Evolutionary conservation across 2,888 invertebrate genomes (phyloP).

Genomic region (Erebia epiphron): DNA sequence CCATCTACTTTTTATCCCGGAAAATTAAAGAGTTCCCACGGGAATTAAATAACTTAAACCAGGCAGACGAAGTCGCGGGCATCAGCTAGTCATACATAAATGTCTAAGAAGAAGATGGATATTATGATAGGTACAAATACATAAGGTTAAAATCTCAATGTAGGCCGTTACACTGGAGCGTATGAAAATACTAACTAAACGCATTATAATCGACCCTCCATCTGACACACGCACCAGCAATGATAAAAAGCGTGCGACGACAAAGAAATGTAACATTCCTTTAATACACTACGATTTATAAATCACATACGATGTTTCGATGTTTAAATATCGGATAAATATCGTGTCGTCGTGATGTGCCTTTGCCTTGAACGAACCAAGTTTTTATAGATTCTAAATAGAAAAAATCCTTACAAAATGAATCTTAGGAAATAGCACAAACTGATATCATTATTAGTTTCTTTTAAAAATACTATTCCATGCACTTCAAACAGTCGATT

Average conservation of each 20-base stretch:
- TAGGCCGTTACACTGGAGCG: conserved; percentile 34
- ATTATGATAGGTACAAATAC: neutral
- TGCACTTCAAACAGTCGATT: too few relatives aligned
- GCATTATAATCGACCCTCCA: conserved; percentile 39
- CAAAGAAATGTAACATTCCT: conserved; percentile 41
- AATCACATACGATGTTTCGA: neutral
- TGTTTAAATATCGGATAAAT: neutral
- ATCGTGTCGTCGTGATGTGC: neutral
- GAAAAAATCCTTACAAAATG: too few relatives aligned
- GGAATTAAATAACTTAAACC: too few relatives aligned
- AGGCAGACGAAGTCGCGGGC: too few relatives aligned
- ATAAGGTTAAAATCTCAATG: neutral
- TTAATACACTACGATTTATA: conserved; percentile 5
- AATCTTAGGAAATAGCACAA: too few relatives aligned
- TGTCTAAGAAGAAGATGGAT: conserved; percentile 5
- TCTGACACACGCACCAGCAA: conserved; percentile 52
- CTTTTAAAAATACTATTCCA: too few relatives aligned
- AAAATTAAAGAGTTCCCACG: too few relatives aligned
- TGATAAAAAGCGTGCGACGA: conserved; percentile 55
- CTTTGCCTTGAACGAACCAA: too few relatives aligned
- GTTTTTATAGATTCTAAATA: too few relatives aligned
- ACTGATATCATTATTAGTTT: too few relatives aligned
- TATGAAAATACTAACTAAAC: conserved; percentile 29
- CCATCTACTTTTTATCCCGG: too few relatives aligned
- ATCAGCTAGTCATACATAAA: too few relatives aligned